phyloP scores from a whole-genome alignment of 2,888 invertebrate species.

The Agelastica alni region DNA sequence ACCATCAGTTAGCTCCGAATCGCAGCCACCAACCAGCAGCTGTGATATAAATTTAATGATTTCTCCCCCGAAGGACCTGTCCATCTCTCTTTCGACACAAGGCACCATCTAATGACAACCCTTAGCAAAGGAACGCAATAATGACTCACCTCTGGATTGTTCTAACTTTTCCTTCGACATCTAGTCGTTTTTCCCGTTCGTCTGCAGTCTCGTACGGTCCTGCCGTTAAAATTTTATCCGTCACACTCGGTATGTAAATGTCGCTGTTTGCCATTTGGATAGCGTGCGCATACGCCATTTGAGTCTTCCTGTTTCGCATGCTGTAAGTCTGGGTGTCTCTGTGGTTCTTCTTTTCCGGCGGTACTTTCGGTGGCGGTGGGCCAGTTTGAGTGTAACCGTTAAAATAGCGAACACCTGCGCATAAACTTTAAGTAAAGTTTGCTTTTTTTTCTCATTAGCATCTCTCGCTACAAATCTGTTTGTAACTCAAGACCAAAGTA shows the following conservation, averaged over 20 bases:
- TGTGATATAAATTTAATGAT: no score
- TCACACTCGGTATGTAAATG: conserved; percentile 64
- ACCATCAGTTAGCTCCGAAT: no score
- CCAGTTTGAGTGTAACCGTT: conserved; percentile 85
- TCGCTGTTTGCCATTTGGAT: conserved; percentile 66
- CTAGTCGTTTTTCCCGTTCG: conserved; percentile 62
- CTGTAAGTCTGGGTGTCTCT: conserved; percentile 69
- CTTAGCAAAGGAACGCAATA: no score
- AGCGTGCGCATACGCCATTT: conserved; percentile 61
- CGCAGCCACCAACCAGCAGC: no score
- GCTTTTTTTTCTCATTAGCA: no score
- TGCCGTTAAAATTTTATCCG: conserved; percentile 65
- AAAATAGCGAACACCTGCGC: conserved; percentile 66
- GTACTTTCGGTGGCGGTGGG: conserved; percentile 61
- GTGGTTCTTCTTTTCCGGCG: conserved; percentile 60
- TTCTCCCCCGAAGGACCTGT: no score
- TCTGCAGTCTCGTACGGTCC: conserved; percentile 70
- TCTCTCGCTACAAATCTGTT: no score
- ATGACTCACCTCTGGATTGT: conserved; percentile 64
- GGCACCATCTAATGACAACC: no score
- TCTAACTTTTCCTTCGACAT: conserved; percentile 58
- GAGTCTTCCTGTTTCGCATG: conserved; percentile 61
- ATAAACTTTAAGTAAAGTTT: no score
- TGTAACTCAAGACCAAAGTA: no score
- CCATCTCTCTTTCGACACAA: no score